phyloP scores from a whole-genome alignment of 2,888 invertebrate species.

The Aelia acuminata region DNA sequence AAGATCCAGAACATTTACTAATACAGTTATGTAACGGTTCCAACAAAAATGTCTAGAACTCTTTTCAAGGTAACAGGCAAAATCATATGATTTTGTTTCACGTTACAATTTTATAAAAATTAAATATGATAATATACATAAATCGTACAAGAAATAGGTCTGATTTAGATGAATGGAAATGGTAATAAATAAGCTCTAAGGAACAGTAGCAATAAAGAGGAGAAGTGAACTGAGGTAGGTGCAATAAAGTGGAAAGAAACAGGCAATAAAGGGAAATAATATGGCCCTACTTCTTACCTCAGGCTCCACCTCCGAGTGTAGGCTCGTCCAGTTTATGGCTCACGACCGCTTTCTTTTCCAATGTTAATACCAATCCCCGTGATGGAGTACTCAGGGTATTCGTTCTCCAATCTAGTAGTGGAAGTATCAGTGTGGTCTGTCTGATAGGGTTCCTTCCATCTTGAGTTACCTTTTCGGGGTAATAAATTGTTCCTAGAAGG shows the following conservation, averaged over 20 bases:
- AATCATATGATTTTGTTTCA: too few species aligned
- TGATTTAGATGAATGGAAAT: neutral
- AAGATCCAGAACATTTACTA: too few species aligned
- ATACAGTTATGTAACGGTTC: too few species aligned
- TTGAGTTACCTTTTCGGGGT: too few species aligned
- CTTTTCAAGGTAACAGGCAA: too few species aligned
- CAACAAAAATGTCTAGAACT: too few species aligned
- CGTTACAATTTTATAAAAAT: too few species aligned
- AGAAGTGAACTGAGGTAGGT: neutral
- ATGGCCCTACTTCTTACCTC: neutral
- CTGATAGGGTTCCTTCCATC: too few species aligned
- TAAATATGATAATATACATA: too few species aligned
- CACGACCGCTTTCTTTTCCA: conserved; percentile 1
- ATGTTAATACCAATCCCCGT: neutral
- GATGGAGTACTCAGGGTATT: neutral
- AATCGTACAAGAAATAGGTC: too few species aligned
- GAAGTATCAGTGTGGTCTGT: neutral
- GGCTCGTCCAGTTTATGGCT: neutral
- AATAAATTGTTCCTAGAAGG: too few species aligned
- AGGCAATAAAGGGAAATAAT: conserved; percentile 27
- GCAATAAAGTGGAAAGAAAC: neutral
- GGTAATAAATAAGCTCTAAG: neutral
- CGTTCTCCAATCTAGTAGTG: neutral
- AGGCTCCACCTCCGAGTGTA: neutral
- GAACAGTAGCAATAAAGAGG: neutral